Conservation (phyloP, 1,140 invertebrate species). For the Triops cancriformis region DNA sequence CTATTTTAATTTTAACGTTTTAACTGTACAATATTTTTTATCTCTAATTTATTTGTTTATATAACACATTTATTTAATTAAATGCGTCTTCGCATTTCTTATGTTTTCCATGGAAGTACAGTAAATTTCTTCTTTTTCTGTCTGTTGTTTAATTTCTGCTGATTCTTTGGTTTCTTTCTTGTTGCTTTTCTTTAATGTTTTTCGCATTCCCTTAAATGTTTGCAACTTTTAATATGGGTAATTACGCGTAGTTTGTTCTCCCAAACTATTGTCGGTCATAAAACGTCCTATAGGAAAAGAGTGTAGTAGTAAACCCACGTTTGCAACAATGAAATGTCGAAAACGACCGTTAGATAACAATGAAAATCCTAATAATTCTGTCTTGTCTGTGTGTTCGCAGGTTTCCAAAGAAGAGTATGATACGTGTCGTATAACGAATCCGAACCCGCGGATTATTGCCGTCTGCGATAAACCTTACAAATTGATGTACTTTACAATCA, state of each 20-base stretch:
- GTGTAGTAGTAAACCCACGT: not conserved
- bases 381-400: constrained; percentile 40
- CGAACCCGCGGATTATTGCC: constrained; percentile 82
- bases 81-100: too few species aligned
- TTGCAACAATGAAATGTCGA: not conserved
- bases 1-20: too few species aligned
- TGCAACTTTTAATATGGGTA: not conserved
- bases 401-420: constrained; percentile 91
- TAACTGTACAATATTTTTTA: too few species aligned
- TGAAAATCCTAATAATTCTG: not conserved
- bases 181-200: too few species aligned
- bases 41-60: too few species aligned
- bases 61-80: too few species aligned
- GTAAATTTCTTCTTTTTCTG: too few species aligned
- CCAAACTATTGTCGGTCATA: not conserved
- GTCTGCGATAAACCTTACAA: constrained; percentile 91
- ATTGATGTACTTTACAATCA: constrained; percentile 92
- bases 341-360: not conserved
- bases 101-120: too few species aligned
- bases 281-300: not conserved
- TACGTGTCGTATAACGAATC: constrained; percentile 88
- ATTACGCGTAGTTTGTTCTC: not conserved
- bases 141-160: too few species aligned
- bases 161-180: not conserved
- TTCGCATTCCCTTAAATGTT: not conserved